These are phyloP conservation scores for Pterophyllum scalare DNA, from an alignment of 2,113 vertebrate genomes.

Conservation along the genomic window DNA sequence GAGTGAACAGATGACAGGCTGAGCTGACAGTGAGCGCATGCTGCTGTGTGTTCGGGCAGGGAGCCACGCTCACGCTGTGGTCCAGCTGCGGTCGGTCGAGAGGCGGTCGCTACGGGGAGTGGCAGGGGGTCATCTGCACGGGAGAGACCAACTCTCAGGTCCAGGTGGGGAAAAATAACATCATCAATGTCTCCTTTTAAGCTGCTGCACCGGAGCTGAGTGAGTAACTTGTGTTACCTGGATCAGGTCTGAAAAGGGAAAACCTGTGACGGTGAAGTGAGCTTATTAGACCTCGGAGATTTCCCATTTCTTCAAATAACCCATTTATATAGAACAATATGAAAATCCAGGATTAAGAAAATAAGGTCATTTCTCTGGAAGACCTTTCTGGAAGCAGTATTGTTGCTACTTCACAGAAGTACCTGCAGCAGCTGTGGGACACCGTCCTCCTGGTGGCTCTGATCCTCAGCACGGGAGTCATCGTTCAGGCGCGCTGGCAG, in stretches of 20 bases:
- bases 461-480: conserved; percentile 90
- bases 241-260: background rate
- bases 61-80: conserved; percentile 94
- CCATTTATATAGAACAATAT: background rate
- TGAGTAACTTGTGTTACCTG: background rate
- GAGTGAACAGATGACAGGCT: conserved; percentile 43
- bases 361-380: background rate
- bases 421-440: conserved; percentile 96
- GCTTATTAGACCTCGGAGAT: too few species aligned
- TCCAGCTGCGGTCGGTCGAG: conserved; percentile 93
- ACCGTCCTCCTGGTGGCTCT: conserved; percentile 91
- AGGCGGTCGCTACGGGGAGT: conserved; percentile 90
- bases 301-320: background rate
- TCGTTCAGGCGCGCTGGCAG: conserved; percentile 92
- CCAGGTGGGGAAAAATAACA: conserved; percentile 80
- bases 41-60: conserved; percentile 77
- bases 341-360: background rate
- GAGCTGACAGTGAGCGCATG: conserved; percentile 41
- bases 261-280: background rate
- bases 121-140: conserved; percentile 95
- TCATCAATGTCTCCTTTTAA: background rate
- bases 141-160: conserved; percentile 93
- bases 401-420: conserved; percentile 82
- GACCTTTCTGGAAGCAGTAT: background rate
- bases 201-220: background rate